Evolutionary conservation across 2,797 vertebrate genomes (phyloP).

Genomic region (Urosaurus nigricauda): DNA sequence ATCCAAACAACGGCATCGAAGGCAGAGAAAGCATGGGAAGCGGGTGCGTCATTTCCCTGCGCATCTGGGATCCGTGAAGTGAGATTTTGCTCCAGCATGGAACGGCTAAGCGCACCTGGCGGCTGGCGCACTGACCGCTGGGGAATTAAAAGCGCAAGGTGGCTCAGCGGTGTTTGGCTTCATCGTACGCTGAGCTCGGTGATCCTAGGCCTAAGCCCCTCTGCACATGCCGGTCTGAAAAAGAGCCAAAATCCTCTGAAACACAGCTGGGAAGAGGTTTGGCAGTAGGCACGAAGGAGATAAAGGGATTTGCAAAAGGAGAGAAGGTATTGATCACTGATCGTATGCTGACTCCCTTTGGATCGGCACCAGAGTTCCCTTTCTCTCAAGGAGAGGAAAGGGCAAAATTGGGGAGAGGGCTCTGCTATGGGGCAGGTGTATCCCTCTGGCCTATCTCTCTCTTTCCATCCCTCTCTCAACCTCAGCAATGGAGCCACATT

Average conservation of each 20-base stretch:
- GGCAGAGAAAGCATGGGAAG: not conserved
- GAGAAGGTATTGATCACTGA: too few species aligned
- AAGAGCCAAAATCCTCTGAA: not conserved
- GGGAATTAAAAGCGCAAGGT: not conserved
- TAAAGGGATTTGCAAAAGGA: too few species aligned
- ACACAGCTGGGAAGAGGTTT: not conserved
- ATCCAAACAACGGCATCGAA: not conserved
- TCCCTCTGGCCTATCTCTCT: not conserved
- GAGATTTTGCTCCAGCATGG: not conserved
- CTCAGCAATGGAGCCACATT: slow-evolving; percentile 4
- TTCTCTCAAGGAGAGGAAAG: not conserved
- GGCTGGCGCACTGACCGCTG: not conserved
- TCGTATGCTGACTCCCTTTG: too few species aligned
- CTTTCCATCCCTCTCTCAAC: not conserved
- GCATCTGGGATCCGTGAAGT: not conserved
- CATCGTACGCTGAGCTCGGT: not conserved
- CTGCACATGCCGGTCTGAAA: not conserved
- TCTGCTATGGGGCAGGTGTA: slow-evolving; percentile 21
- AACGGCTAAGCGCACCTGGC: not conserved
- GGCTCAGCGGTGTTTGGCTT: not conserved
- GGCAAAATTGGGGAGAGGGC: too few species aligned
- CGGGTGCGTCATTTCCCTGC: not conserved
- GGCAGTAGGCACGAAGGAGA: not conserved
- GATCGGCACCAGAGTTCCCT: too few species aligned
- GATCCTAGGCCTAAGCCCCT: not conserved